These are phyloP conservation scores for Tubulanus polymorphus DNA, from an alignment of 2,888 invertebrate species.

Conservation along the genomic window DNA sequence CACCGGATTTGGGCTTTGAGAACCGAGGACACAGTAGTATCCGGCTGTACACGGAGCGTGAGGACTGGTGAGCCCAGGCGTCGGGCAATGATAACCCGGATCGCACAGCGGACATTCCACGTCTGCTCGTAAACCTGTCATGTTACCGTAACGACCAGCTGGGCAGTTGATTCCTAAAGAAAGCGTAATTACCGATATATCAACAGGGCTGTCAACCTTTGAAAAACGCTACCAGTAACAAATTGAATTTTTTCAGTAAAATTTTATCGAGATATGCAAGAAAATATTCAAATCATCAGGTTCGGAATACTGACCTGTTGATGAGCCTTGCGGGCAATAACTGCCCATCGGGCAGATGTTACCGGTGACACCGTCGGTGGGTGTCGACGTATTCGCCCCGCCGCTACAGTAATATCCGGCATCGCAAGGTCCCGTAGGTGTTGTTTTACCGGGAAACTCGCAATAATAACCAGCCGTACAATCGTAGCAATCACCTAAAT, in stretches of 20 bases:
- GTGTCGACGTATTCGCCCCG: constrained; percentile 34
- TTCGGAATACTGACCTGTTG: constrained; percentile 14
- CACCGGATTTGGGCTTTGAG: constrained; percentile 25
- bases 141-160: constrained; percentile 39
- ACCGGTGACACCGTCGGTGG: constrained; percentile 41
- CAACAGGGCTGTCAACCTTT: too few species aligned
- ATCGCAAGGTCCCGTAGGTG: constrained; percentile 33
- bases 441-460: constrained; percentile 32
- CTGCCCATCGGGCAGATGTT: constrained; percentile 38
- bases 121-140: constrained; percentile 32
- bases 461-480: constrained; percentile 42
- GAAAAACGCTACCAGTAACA: too few species aligned
- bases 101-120: constrained; percentile 42
- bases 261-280: too few species aligned
- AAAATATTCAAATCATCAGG: constrained; percentile 10
- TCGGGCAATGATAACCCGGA: constrained; percentile 40
- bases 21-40: constrained; percentile 36
- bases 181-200: not conserved
- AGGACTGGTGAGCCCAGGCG: constrained; percentile 30
- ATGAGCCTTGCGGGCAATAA: constrained; percentile 36
- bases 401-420: constrained; percentile 39
- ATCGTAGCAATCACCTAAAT: constrained; percentile 31
- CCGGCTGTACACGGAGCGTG: constrained; percentile 36
- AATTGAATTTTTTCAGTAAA: too few species aligned
- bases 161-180: constrained; percentile 35